These are phyloP conservation scores for Eriocheir sinensis DNA, from an alignment of 1,140 invertebrate genomes.

Conservation along the genomic window DNA sequence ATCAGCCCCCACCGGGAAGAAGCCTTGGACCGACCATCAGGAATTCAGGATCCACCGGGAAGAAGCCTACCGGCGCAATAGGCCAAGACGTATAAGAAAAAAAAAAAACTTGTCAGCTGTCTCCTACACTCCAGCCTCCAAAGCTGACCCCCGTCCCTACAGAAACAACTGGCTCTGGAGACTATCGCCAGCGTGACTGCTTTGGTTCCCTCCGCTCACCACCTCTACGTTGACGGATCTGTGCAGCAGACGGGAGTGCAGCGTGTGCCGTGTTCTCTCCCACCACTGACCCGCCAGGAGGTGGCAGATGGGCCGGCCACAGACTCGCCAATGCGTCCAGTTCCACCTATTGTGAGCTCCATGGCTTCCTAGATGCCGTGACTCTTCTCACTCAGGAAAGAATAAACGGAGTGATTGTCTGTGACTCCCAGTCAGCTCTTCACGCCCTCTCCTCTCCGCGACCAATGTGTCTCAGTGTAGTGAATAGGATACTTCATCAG, in stretches of 20 bases:
- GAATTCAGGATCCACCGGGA: no score
- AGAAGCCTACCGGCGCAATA: no score
- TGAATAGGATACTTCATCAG: background rate
- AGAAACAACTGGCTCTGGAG: slow-evolving; percentile 52
- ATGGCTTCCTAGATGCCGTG: slow-evolving; percentile 41
- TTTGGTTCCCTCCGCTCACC: slow-evolving; percentile 43
- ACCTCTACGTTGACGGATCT: slow-evolving; percentile 53
- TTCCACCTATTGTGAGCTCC: slow-evolving; percentile 49
- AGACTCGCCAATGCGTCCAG: slow-evolving; percentile 38
- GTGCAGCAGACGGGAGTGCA: slow-evolving; percentile 53
- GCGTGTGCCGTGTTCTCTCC: slow-evolving; percentile 28
- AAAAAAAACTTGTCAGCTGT: no score
- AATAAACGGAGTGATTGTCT: slow-evolving; percentile 53
- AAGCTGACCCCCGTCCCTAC: background rate
- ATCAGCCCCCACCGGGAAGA: no score
- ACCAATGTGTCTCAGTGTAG: background rate
- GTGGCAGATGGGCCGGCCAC: slow-evolving; percentile 20
- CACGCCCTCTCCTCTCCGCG: background rate
- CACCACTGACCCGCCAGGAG: slow-evolving; percentile 4
- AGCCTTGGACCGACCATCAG: no score
- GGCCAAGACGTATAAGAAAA: no score
- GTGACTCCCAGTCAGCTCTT: slow-evolving; percentile 49
- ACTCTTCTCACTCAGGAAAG: slow-evolving; percentile 40
- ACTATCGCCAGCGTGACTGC: slow-evolving; percentile 29
- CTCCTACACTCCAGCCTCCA: slow-evolving; percentile 38